Evolutionary conservation across 2,113 vertebrate genomes (phyloP).

Genomic region (Dendrocopos noguchii): DNA sequence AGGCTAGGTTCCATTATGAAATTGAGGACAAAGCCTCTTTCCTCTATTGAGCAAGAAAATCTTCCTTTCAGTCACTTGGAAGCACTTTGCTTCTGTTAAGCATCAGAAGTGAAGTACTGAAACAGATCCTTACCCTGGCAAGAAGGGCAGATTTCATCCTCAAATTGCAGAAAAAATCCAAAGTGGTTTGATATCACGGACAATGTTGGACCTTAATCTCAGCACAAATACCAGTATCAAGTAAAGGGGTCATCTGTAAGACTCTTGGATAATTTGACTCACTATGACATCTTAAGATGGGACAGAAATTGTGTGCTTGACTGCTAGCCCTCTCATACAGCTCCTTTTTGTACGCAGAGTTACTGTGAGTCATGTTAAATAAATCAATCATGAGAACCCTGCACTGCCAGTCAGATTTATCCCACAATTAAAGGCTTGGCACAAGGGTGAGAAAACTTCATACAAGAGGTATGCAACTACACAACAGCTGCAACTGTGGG

Average conservation of each 20-base stretch:
- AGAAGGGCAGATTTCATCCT: conserved; percentile 3
- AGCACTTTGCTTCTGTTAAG: not conserved
- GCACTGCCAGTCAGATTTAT: conserved; percentile 73
- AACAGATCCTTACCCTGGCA: conserved; percentile 18
- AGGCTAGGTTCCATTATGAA: not conserved
- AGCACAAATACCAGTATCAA: not conserved
- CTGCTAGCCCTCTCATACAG: conserved; percentile 8
- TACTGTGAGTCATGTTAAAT: conserved; percentile 71
- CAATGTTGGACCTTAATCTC: not conserved
- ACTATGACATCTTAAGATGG: not conserved
- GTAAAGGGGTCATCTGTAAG: not conserved
- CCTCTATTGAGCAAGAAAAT: not conserved
- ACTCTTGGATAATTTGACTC: not conserved
- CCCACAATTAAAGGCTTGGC: conserved; percentile 74
- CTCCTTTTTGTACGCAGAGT: conserved; percentile 42
- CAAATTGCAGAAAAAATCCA: not conserved
- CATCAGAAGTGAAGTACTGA: conserved; percentile 11
- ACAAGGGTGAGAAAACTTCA: conserved; percentile 66
- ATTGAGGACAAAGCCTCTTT: not conserved
- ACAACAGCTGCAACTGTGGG: conserved; percentile 73
- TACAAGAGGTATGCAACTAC: conserved; percentile 67
- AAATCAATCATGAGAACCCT: conserved; percentile 65
- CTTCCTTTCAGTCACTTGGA: conserved; percentile 18
- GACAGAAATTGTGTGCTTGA: not conserved
- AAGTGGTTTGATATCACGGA: not conserved